Evolutionary conservation across 2,113 vertebrate genomes (phyloP).

Genomic region (Gobio gobio): DNA sequence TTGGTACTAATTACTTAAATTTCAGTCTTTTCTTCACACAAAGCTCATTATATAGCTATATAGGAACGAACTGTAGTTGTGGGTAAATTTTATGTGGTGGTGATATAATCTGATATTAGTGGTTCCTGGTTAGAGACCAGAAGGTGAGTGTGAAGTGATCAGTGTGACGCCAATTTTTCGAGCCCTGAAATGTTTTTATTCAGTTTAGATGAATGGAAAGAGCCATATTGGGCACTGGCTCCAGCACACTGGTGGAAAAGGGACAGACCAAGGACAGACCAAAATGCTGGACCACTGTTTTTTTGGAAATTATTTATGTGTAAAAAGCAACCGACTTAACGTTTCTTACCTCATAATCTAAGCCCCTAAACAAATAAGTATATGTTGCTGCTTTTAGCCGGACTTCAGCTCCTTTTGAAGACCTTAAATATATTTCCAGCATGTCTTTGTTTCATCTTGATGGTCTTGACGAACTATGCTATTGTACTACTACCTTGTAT

Average conservation of each 20-base stretch:
- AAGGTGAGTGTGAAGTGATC: not conserved
- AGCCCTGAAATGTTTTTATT: not conserved
- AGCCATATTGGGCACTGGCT: not conserved
- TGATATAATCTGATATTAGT: not conserved
- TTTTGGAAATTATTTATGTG: not conserved
- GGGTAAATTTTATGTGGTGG: not conserved
- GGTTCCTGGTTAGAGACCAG: not conserved
- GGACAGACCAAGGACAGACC: not conserved
- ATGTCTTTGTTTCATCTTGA: not conserved
- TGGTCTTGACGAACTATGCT: conserved; percentile 9
- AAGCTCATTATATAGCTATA: not conserved
- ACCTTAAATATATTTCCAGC: not conserved
- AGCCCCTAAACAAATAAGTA: not conserved
- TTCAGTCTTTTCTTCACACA: not conserved
- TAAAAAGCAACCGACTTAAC: not conserved
- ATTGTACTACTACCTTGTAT: conserved; percentile 87
- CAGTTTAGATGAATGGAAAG: not conserved
- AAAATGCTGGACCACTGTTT: not conserved
- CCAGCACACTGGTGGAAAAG: not conserved
- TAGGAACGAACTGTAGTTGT: not conserved
- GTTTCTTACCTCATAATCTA: not conserved
- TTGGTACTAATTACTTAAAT: not conserved
- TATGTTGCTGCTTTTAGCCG: not conserved
- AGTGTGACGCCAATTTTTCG: not conserved
- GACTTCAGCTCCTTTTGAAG: not conserved